These are phyloP conservation scores for Pluvianellus socialis DNA, from an alignment of 2,113 vertebrate species.

Conservation along the genomic window DNA sequence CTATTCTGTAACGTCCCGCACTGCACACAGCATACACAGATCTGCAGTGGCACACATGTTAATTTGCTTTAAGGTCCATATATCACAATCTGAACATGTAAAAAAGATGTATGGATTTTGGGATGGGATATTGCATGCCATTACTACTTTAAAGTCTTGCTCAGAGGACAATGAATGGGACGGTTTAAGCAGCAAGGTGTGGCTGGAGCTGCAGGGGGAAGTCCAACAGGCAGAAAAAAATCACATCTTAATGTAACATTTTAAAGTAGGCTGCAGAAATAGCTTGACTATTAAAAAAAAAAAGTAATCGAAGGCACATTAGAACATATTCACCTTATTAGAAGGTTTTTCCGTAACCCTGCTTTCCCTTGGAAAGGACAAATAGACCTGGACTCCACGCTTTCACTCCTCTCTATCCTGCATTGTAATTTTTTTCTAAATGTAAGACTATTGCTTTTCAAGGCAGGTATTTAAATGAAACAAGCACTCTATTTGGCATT, in stretches of 20 bases:
- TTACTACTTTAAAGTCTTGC: background rate
- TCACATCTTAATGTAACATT: background rate
- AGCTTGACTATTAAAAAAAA: background rate
- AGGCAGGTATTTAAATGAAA: conserved; percentile 56
- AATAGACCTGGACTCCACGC: background rate
- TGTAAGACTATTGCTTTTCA: conserved; percentile 32
- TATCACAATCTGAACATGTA: background rate
- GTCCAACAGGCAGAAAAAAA: conserved; percentile 24
- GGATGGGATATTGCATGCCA: background rate
- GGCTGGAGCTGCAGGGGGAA: background rate
- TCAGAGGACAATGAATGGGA: background rate
- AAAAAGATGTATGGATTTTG: background rate
- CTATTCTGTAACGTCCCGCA: background rate
- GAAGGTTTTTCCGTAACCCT: background rate
- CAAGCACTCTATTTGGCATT: conserved; percentile 27
- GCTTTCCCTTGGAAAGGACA: background rate
- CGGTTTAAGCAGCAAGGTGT: background rate
- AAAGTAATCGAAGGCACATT: background rate
- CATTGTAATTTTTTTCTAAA: conserved; percentile 18
- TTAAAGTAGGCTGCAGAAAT: conserved; percentile 7
- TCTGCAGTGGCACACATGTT: background rate
- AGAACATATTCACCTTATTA: background rate
- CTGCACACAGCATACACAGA: background rate
- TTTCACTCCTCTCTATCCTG: conserved; percentile 5
- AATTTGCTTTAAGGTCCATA: background rate